Conservation (phyloP, 2,113 vertebrate genomes). For the Taurulus bubalis region DNA sequence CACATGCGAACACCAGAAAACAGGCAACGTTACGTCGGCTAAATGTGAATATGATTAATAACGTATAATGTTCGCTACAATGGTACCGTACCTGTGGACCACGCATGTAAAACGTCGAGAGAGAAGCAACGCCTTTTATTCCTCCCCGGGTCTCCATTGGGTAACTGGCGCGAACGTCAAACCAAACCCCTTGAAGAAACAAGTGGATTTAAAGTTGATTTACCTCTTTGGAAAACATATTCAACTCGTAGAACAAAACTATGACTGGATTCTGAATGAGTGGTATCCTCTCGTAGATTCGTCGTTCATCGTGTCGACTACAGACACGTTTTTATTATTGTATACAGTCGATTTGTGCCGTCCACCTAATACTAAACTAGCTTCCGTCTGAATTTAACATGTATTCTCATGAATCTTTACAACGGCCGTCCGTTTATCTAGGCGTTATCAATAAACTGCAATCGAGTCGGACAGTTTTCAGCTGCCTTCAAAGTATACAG, state of each 20-base stretch:
- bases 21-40: not conserved
- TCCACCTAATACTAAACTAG: not conserved
- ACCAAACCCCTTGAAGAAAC: not conserved
- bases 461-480: too few species aligned
- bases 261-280: not conserved
- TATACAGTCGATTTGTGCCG: not conserved
- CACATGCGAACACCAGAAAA: not conserved
- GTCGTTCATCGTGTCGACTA: not conserved
- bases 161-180: not conserved
- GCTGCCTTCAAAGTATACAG: too few species aligned
- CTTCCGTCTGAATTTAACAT: not conserved
- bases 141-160: not conserved
- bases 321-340: not conserved
- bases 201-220: not conserved
- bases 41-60: not conserved
- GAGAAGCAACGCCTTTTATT: not conserved
- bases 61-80: not conserved
- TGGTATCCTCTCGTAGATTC: not conserved
- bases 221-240: not conserved
- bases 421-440: not conserved
- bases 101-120: not conserved
- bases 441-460: too few species aligned
- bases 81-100: not conserved
- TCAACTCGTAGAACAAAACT: accelerated
- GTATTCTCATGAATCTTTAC: not conserved